These are phyloP conservation scores for Melolontha melolontha DNA, from an alignment of 2,888 invertebrate species.

Conservation along the genomic window DNA sequence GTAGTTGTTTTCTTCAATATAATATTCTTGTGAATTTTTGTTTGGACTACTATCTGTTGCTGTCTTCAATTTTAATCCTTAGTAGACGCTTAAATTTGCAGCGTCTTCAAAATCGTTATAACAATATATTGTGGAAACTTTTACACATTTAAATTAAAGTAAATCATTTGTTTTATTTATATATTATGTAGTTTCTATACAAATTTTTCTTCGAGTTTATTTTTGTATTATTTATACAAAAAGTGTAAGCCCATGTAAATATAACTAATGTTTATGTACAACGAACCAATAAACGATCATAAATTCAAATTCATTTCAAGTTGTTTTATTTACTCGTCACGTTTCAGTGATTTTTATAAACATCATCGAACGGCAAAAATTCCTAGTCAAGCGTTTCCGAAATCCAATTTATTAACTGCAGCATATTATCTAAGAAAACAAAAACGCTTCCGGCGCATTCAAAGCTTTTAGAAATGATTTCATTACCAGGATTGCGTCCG, in stretches of 20 bases:
- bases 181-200: too few species aligned
- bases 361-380: neutral
- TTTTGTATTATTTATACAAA: too few species aligned
- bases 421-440: slow-evolving; percentile 27
- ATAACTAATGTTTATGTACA: neutral
- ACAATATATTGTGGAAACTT: too few species aligned
- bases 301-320: neutral
- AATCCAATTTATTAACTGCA: slow-evolving; percentile 18
- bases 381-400: neutral
- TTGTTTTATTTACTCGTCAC: neutral
- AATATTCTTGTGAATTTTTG: too few species aligned
- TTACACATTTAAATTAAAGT: too few species aligned
- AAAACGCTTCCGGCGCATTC: slow-evolving; percentile 23
- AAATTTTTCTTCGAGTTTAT: too few species aligned
- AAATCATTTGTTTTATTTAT: too few species aligned
- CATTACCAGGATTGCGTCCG: slow-evolving; percentile 19
- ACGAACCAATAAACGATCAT: neutral
- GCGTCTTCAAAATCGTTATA: too few species aligned
- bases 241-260: neutral
- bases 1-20: too few species aligned
- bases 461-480: slow-evolving; percentile 14
- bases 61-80: too few species aligned
- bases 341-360: slow-evolving; percentile 2
- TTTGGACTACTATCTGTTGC: too few species aligned
- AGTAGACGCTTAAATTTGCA: too few species aligned